Evolutionary conservation across 2,888 invertebrate genomes (phyloP), one percentile per base, ranked within the genome.

Genomic region (Globia sparganii): DNA sequence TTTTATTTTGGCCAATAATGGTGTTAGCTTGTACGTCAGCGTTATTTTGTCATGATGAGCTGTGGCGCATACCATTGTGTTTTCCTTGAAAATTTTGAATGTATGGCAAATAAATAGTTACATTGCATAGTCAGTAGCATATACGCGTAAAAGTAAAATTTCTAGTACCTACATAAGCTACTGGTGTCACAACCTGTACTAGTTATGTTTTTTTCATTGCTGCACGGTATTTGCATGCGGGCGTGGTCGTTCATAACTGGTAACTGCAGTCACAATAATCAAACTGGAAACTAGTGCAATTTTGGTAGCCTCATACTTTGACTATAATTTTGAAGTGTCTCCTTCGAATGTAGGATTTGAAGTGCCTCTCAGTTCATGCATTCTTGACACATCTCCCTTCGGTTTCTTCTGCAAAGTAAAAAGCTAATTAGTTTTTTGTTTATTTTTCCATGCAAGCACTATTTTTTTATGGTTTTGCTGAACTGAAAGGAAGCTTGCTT

Each of bases 291-390:
- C n/a, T n/a, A 58, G 56, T 40, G 49, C 15, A 77, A 13, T 40
- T 18, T 34, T n/a, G 31, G 5, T 25, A 37, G 28, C n/a, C 4
- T 34, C 40, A 11, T n/a, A 58, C 21, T 37, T 65, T 11, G 34
- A 83, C 66, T 86, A 88, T 83, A 84, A 79, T 64, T 82, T 83
- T 37, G 88, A 88, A 40, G 69, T 75, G 49, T 95, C 95, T 21
- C 83, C 91, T 87, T 94, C 94, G 80, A 94, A 95, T 3, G 93
- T 87, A 37, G 91, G 92, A 87, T 96, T 96, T 15, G 86, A 76
- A 4, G 87, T 87, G 49, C 95, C 95, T 61, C 92, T 93, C 21
- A 94, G 65, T 43, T 93, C 92, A n/a, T 90, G 83, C 92, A 94
- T 90, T 83, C 85, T 92, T 18, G 94, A 91, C 9, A 87, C 72